phyloP scores from a whole-genome alignment of 92 coral and sea anemone genomes.

The Actinostola sp. region DNA sequence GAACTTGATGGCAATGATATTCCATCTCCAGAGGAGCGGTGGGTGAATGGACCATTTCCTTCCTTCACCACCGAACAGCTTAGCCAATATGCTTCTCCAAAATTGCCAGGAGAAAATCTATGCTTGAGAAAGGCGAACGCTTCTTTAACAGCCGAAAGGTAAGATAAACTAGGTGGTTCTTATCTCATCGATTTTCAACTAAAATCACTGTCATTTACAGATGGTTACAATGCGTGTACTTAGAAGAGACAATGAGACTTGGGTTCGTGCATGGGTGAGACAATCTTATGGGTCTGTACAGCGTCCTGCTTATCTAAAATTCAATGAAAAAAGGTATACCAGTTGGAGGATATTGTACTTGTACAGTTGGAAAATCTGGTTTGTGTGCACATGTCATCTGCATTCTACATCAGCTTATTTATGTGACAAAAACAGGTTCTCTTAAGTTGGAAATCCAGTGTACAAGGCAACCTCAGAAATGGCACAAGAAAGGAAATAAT shows the following conservation, averaged over 20 bases:
- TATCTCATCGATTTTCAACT: background rate
- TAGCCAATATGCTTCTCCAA: conserved; percentile 18
- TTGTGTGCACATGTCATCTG: conserved; percentile 27
- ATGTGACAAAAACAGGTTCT: conserved; percentile 7
- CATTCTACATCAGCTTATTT: conserved; percentile 28
- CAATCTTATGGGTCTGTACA: conserved; percentile 26
- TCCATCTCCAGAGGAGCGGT: conserved; percentile 16
- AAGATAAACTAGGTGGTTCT: background rate
- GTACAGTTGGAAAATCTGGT: conserved; percentile 30
- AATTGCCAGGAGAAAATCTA: conserved; percentile 29
- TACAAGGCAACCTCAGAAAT: conserved; percentile 24
- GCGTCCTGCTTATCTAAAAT: conserved; percentile 25
- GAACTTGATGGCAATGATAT: conserved; percentile 12
- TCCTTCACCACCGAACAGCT: conserved; percentile 21
- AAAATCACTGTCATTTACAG: background rate
- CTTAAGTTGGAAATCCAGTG: conserved; percentile 26
- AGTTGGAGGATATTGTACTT: conserved; percentile 32
- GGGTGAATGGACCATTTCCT: conserved; percentile 17
- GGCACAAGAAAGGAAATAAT: conserved; percentile 12
- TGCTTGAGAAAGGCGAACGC: conserved; percentile 30
- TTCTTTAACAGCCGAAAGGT: conserved; percentile 34
- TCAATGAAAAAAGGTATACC: conserved; percentile 15
- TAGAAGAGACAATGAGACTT: conserved; percentile 11
- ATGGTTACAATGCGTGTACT: conserved; percentile 36
- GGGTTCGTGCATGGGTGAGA: conserved; percentile 38